Conservation (phyloP, 1,140 invertebrate species). For the Drosophila nebulosa region DNA sequence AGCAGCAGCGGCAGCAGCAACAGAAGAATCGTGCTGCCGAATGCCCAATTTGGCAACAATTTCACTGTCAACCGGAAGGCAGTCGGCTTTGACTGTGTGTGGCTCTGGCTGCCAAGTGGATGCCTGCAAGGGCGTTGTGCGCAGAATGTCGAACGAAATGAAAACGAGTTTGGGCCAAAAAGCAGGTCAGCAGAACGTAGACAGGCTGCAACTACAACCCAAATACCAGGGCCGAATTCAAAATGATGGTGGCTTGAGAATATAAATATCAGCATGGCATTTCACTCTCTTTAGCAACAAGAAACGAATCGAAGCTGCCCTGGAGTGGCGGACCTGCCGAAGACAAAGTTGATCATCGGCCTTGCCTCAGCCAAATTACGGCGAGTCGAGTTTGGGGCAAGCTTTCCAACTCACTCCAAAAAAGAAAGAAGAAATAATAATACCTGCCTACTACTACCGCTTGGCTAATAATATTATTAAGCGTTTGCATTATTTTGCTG, state of each 20-base stretch:
- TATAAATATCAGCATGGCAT: no score
- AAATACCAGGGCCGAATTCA: not conserved
- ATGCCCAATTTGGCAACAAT: conserved; percentile 63
- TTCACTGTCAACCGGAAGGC: conserved; percentile 64
- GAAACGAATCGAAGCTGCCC: no score
- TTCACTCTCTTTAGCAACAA: no score
- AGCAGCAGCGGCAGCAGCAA: conserved; percentile 24
- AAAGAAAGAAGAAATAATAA: not conserved
- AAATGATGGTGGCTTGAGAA: not conserved
- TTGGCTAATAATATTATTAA: conserved; percentile 52
- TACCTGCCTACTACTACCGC: conserved; percentile 11
- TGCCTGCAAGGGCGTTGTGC: conserved; percentile 63
- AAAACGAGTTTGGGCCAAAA: conserved; percentile 65
- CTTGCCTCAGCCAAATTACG: conserved; percentile 37
- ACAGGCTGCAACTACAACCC: conserved; percentile 20
- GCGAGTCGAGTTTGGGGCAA: not conserved
- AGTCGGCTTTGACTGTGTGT: not conserved
- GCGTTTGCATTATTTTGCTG: conserved; percentile 25
- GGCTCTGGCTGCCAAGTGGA: conserved; percentile 12
- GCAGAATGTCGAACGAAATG: conserved; percentile 63
- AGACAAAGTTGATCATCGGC: conserved; percentile 50
- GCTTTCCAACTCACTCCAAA: conserved; percentile 35
- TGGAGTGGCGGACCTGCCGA: conserved; percentile 15
- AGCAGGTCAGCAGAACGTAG: conserved; percentile 69
- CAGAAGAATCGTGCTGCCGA: conserved; percentile 46